phyloP scores from a whole-genome alignment of 2,888 invertebrate genomes.

The Cenopis cana region DNA sequence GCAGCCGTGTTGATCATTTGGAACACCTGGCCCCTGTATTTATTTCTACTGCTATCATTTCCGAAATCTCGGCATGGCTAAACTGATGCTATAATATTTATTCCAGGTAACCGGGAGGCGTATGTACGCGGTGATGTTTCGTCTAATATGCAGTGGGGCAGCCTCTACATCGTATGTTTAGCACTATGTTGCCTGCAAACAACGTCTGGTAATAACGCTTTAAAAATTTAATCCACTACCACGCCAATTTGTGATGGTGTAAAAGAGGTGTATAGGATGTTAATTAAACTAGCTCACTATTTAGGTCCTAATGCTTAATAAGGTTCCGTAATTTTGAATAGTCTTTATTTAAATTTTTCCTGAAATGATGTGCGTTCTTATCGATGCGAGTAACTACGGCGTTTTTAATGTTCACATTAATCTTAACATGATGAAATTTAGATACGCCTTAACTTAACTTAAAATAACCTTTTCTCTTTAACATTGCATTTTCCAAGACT shows the following conservation, averaged over 20 bases:
- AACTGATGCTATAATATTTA: slow-evolving; percentile 44
- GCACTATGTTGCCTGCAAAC: slow-evolving; percentile 79
- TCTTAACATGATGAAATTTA: too few species aligned
- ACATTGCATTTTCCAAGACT: neutral
- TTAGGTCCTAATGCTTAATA: neutral
- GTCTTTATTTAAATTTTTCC: too few species aligned
- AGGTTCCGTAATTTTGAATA: too few species aligned
- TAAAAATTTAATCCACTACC: slow-evolving; percentile 10
- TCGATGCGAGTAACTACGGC: too few species aligned
- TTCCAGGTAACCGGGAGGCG: slow-evolving; percentile 70
- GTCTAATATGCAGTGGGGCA: slow-evolving; percentile 81
- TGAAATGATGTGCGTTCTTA: too few species aligned
- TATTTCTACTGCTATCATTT: neutral
- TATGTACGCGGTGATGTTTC: slow-evolving; percentile 77
- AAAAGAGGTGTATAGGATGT: neutral
- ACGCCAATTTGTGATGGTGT: neutral
- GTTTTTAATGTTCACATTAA: too few species aligned
- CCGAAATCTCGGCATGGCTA: neutral
- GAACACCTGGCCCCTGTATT: too few species aligned
- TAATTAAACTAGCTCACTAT: neutral
- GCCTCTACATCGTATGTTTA: slow-evolving; percentile 79
- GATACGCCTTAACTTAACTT: too few species aligned
- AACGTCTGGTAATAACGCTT: slow-evolving; percentile 69
- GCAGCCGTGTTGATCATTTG: too few species aligned
- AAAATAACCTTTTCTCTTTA: neutral